Evolutionary conservation across 2,797 vertebrate genomes (phyloP), one percentile per base, ranked within the genome.

Genomic region (Pyrrhura leucotis): DNA sequence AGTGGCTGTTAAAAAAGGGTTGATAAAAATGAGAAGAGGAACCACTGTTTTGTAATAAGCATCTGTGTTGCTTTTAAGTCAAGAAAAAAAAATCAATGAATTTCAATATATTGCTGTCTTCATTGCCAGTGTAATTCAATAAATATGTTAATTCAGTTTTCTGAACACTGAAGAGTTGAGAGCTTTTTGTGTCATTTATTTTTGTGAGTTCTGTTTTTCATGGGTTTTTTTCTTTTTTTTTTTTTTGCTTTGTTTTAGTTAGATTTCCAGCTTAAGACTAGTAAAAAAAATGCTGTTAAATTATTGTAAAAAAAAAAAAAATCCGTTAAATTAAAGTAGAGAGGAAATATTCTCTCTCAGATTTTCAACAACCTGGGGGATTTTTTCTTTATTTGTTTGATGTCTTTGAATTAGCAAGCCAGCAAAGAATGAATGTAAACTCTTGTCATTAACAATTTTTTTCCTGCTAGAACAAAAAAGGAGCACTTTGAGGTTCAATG

Each of bases 101-200:
- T 95, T 97, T 97, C 95, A 97, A 95, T 97, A 96, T 97, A 96
- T 96, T 95, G 74, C 94, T 96, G 90, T 97, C 96, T 97, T 97
- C 90, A 95, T 97, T 97, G 95, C 95, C 94, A 94, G 65, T 92
- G 92, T 95, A 97, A 97, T 97, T 97, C 96, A 97, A 95, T 97
- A 97, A 96, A 96, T 96, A 97, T 97, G 97, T 95, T 97, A 98
- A 97, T 97, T 96, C 94, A 93, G 69, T 96, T 84, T 97, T 97
- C 82, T 91, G 89, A 96, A 77, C 75, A 85, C 59, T 90, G 84
- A 94, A 96, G 91, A 89, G 76, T 88, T 91, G 78, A 94, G 91
- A 94, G 94, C 88, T 96, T 91, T 97, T 87, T 95, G 39, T 95
- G 74, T 76, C 47, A 87, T 96, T 97, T 96, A 88, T 95, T 95